Evolutionary conservation across 2,797 vertebrate genomes (phyloP).

Genomic region (Calcarius lapponicus): DNA sequence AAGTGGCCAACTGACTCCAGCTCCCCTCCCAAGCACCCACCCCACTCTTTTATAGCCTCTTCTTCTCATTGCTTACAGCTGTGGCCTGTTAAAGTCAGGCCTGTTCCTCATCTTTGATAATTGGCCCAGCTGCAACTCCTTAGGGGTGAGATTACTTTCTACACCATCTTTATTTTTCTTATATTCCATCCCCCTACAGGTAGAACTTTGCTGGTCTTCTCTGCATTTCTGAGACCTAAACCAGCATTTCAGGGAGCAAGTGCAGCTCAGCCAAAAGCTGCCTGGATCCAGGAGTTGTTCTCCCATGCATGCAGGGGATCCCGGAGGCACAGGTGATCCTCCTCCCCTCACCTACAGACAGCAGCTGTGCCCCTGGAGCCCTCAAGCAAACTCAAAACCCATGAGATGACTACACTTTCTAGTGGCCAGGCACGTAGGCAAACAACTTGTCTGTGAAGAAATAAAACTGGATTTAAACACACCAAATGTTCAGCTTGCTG

Average conservation of each 20-base stretch:
- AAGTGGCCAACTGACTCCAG: background rate
- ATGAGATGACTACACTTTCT: fast-evolving
- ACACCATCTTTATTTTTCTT: background rate
- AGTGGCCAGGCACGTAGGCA: background rate
- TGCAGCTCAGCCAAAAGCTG: background rate
- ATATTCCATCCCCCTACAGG: background rate
- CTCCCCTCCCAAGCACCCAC: fast-evolving
- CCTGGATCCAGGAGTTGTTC: too few relatives aligned
- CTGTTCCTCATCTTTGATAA: background rate
- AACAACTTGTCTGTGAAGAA: background rate
- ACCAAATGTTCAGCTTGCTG: background rate
- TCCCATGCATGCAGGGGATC: background rate
- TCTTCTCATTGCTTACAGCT: too few relatives aligned
- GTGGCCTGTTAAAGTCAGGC: too few relatives aligned
- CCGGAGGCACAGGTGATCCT: background rate
- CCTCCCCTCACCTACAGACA: background rate
- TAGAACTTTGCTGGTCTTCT: background rate
- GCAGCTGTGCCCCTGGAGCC: fast-evolving
- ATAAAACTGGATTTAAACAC: background rate
- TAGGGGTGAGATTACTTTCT: background rate
- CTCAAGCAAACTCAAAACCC: background rate
- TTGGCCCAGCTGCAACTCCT: background rate
- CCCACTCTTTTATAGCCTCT: too few relatives aligned
- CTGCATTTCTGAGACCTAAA: background rate
- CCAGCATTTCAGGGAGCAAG: background rate